Base-by-base conservation (phyloP, 2,888 invertebrate species). In the Tribolium freemani region DNA sequence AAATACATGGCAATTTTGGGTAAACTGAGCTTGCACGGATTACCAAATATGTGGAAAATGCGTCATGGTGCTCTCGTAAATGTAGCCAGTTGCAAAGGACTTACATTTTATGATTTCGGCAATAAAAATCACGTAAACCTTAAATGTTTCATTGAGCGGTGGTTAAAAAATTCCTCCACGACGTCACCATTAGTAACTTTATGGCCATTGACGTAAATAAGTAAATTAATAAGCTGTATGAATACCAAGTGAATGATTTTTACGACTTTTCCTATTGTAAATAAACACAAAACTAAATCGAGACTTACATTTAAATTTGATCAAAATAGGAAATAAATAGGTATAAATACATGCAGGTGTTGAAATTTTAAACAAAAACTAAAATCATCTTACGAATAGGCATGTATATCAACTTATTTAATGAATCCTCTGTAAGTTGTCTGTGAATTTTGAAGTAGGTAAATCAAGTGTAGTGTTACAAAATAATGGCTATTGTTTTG, bases 41-140 rank as follows among this genome's bases (percentile, higher is more conserved):
- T 46, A 21, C 63, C 51, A 50, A 50, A 63, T 63, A 63, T 16
- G 63, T 20, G 44, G 11, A 26, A 31, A 50, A 31, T 13, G 63
- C 63, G 63, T 50, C 48, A 63, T 58, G 38, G 9, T 38, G n/a
- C 9, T 38, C 38, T 38, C 38, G 30, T 56, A 56, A 60, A 60
- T 46, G 60, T 26, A 10, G 26, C 10, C 10, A 56, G 26, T 16
- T 31, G 30, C 56, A 53, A 26, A 26, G 26, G 5, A 26, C 26
- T 26, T 26, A 26, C 26, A 38, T 48, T 48, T 48, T 48, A 48
- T 48, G 48, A 16, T 48, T 11, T 11, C 11, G 48, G 48, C 48
- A 3, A 10, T 48, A 38, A 38, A 38, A 38, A 38, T 48, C 5
- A 56, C 4, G 30, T n/a, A 56, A 56, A 56, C 13, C 20, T 3